Conservation (phyloP, 2,113 vertebrate genomes). For the Elachura formosa region DNA sequence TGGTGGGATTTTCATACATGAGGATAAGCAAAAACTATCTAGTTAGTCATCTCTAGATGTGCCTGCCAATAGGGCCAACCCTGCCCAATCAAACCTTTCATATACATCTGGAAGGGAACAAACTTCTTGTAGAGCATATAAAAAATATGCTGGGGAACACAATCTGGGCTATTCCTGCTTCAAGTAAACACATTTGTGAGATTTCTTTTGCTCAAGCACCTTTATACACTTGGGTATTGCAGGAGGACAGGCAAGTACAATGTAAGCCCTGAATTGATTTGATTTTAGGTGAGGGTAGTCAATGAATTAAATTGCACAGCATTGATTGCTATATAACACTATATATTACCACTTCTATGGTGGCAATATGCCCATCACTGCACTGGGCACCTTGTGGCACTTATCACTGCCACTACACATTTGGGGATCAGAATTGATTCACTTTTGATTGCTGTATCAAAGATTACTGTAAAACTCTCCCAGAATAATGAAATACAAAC, state of each 20-base stretch:
- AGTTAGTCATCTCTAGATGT: background rate
- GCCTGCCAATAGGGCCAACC: background rate
- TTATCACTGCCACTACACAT: background rate
- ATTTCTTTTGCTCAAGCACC: background rate
- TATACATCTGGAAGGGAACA: background rate
- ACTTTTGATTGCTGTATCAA: background rate
- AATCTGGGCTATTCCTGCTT: background rate
- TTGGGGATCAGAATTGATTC: background rate
- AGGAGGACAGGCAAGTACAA: background rate
- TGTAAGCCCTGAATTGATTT: background rate
- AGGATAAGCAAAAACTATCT: background rate
- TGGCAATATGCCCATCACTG: fast-evolving
- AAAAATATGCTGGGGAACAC: background rate
- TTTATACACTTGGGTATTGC: fast-evolving
- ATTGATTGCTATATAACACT: background rate
- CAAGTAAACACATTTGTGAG: background rate
- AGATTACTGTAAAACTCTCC: background rate
- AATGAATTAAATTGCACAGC: background rate
- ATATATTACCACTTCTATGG: background rate
- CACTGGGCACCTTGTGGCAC: background rate
- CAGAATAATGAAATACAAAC: background rate
- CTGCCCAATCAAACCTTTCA: background rate
- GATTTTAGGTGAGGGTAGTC: background rate
- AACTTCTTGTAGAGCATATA: background rate
- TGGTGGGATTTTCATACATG: background rate